Percentiles rank a stretch among this genome's conserved stretches.
phyloP scores from a whole-genome alignment of 30 jellyfish, hydroid and myxozoan genomes.

The Nemopilema nomurai region DNA sequence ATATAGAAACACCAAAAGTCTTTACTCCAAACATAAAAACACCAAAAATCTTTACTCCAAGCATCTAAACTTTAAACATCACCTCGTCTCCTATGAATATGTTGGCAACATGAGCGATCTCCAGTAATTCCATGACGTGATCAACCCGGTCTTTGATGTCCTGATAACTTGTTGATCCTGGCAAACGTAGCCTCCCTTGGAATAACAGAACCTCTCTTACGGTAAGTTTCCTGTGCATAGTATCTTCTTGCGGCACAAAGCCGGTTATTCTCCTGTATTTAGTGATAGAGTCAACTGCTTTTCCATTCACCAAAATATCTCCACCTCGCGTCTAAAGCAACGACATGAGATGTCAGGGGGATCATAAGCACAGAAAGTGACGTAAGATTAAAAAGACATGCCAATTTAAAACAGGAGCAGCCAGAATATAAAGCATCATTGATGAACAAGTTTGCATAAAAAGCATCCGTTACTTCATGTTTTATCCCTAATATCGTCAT shows the following conservation, averaged over 20 bases:
- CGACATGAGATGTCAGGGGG: too few species aligned
- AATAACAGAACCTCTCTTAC: conserved; percentile 61
- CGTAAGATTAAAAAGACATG: too few species aligned
- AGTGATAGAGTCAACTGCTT: conserved; percentile 38
- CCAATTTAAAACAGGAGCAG: too few species aligned
- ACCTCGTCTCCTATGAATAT: conserved; percentile 69
- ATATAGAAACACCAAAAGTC: too few species aligned
- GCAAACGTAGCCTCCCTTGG: conserved; percentile 73
- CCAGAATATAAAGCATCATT: too few species aligned
- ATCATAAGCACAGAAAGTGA: too few species aligned
- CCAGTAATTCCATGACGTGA: conserved; percentile 45
- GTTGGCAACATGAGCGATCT: conserved; percentile 51
- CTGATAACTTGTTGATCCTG: conserved; percentile 32
- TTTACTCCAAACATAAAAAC: too few species aligned
- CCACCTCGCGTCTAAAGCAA: conserved; percentile 26
- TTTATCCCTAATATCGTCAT: too few species aligned
- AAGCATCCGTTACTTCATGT: too few species aligned
- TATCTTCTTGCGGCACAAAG: conserved; percentile 78
- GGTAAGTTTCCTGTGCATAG: conserved; percentile 64
- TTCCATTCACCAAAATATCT: conserved; percentile 36
- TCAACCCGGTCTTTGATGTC: conserved; percentile 27
- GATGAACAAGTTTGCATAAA: too few species aligned
- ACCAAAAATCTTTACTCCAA: too few species aligned
- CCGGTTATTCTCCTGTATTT: conserved; percentile 64
- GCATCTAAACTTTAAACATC: too few species aligned